Percentiles rank a stretch among this genome's conserved stretches.
Evolutionary conservation across 2,888 invertebrate species (phyloP).

Genomic region (Lampropteryx suffumata): DNA sequence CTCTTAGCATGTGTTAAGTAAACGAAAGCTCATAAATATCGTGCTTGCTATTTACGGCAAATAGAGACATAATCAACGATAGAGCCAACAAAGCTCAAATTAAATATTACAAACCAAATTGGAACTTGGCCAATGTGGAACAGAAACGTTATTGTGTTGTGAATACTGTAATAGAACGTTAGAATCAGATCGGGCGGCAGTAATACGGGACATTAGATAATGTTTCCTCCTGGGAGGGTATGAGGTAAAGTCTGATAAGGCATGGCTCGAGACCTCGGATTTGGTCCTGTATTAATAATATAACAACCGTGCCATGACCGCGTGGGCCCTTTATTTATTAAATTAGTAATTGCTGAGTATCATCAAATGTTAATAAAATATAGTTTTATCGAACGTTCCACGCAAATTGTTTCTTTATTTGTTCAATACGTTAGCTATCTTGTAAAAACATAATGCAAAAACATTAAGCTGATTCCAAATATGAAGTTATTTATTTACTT

Average conservation of each 20-base stretch:
- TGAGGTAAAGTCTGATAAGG: slow-evolving; percentile 56
- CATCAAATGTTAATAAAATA: not conserved
- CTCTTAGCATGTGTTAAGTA: not conserved
- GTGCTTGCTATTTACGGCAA: slow-evolving; percentile 11
- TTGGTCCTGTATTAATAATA: slow-evolving; percentile 58
- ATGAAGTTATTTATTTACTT: too few species aligned
- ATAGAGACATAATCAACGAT: slow-evolving; percentile 26
- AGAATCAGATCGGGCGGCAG: slow-evolving; percentile 59
- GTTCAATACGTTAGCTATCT: too few species aligned
- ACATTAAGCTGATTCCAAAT: too few species aligned
- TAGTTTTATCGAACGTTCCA: too few species aligned
- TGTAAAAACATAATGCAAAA: too few species aligned
- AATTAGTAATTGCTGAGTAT: slow-evolving; percentile 4
- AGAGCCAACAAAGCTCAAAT: slow-evolving; percentile 28
- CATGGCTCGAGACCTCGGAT: slow-evolving; percentile 58
- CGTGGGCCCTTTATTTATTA: slow-evolving; percentile 40
- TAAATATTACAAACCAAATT: slow-evolving; percentile 35
- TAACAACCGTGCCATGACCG: slow-evolving; percentile 36
- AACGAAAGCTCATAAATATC: slow-evolving; percentile 8
- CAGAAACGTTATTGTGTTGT: slow-evolving; percentile 56
- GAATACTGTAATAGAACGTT: slow-evolving; percentile 53
- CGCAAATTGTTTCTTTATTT: too few species aligned
- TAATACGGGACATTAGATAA: slow-evolving; percentile 61
- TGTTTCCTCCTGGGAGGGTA: slow-evolving; percentile 58
- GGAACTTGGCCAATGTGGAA: slow-evolving; percentile 42